Conservation (phyloP, 2,888 invertebrate genomes). For the Lepeophtheirus nordmannii region DNA sequence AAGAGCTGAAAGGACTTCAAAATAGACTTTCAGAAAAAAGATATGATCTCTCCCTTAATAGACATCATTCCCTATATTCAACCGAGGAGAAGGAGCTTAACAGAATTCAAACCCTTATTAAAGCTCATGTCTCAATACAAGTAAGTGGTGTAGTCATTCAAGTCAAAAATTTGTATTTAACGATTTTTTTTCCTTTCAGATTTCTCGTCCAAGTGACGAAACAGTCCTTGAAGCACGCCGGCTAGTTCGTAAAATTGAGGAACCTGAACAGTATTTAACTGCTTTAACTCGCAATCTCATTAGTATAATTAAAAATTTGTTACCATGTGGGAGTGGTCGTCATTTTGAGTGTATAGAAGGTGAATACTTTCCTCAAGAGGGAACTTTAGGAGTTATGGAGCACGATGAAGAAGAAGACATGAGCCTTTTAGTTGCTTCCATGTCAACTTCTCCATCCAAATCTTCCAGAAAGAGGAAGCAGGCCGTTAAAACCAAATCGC, state of each 20-base stretch:
- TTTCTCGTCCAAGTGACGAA: conserved; percentile 1
- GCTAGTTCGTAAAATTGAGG: not conserved
- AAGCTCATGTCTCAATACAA: not conserved
- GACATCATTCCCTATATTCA: not conserved
- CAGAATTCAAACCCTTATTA: not conserved
- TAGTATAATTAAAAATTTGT: not conserved
- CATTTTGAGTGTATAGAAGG: not conserved
- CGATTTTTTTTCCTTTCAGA: not conserved
- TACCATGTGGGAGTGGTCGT: not conserved
- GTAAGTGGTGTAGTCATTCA: not conserved
- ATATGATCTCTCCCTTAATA: not conserved
- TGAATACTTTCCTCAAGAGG: not conserved
- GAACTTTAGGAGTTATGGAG: not conserved
- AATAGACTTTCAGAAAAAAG: not conserved
- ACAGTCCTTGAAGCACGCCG: not conserved
- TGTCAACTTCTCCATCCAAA: not conserved
- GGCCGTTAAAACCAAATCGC: not conserved
- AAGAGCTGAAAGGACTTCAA: not conserved
- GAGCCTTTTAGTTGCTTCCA: not conserved
- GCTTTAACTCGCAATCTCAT: not conserved
- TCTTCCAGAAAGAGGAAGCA: not conserved
- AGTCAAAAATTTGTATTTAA: not conserved
- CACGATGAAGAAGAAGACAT: not conserved
- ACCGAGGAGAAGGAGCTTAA: not conserved
- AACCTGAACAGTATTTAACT: not conserved